Evolutionary conservation across 2,888 invertebrate species (phyloP), one percentile per base, ranked within the genome.

Genomic region (Himalopsyche japonica): DNA sequence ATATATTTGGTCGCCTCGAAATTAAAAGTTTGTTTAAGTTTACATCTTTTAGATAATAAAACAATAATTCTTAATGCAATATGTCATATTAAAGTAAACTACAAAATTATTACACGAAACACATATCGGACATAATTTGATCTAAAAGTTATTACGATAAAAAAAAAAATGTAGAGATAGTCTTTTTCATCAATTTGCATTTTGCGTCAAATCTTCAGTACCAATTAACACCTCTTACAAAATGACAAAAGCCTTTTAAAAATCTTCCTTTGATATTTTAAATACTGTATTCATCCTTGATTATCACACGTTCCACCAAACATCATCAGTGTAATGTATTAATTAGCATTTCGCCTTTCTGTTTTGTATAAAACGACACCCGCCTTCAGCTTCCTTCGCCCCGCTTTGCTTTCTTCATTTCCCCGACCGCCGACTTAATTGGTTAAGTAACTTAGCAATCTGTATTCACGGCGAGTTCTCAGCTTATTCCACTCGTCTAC

Each of bases 391-490:
- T 34, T 43, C 37, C 37, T 48, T 20, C 24, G 20, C 47, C 27
- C 79, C n/a, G 6, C 20, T 20, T 30, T 3, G 27, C 70, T 70
- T 43, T 70, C 70, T 70, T 70, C 82, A 12, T 47, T 80, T 37
- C 83, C 64, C 77, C 76, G 77, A 80, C 78, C 79, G 57, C 76
- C 47, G 64, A 81, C 81, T 84, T 84, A 84, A 84, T 84, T 84
- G 83, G 80, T 77, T 84, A 81, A 84, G 80, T 84, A 84, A 84
- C 83, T 81, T 34, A 78, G 80, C 78, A 48, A 80, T 84, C 83
- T 84, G 83, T 84, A 84, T 81, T 81, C 80, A 80, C 77, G 76
- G 76, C 80, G 76, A 47, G 83, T 20, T 64, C 20, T 47, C 34
- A 27, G 64, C 43, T 77, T 37, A 43, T 43, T 48, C 48, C 79